A percentile compares a stretch with the other conserved stretches of the same genome.
Evolutionary conservation across 2,797 vertebrate genomes (phyloP).

Genomic region (Ambastaia sidthimunki): DNA sequence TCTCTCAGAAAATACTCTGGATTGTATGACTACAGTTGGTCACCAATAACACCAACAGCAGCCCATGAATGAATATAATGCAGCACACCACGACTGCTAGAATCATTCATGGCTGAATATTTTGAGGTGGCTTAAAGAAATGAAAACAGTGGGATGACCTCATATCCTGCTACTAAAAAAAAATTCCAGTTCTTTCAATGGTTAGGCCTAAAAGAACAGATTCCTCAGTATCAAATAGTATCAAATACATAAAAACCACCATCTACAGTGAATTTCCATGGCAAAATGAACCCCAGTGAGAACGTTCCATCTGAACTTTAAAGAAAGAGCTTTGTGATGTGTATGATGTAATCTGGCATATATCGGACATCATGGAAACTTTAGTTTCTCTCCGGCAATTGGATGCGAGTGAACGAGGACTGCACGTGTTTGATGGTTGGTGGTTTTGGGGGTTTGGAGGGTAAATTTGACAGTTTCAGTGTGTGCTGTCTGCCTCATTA

Average conservation of each 20-base stretch:
- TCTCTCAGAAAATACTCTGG: background rate
- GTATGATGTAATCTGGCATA: conserved; percentile 24
- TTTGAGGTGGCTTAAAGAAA: conserved; percentile 63
- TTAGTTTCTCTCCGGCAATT: conserved; percentile 10
- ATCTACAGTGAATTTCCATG: conserved; percentile 6
- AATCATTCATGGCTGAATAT: conserved; percentile 52
- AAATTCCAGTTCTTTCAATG: background rate
- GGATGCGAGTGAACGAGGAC: conserved; percentile 34
- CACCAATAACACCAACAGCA: background rate
- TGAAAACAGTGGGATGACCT: conserved; percentile 69
- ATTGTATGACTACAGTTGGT: conserved; percentile 13
- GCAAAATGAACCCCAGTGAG: background rate
- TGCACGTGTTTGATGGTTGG: conserved; percentile 34
- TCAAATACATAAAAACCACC: conserved; percentile 25
- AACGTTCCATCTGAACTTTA: conserved; percentile 13
- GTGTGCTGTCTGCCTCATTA: conserved; percentile 34
- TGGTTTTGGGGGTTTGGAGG: conserved; percentile 30
- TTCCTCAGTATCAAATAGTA: conserved; percentile 7
- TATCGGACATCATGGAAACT: conserved; percentile 22
- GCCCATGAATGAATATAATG: conserved; percentile 34
- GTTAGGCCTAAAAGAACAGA: conserved; percentile 1
- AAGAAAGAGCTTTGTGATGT: conserved; percentile 1
- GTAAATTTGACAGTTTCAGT: conserved; percentile 33
- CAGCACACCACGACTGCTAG: conserved; percentile 47
- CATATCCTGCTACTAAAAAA: conserved; percentile 58